Conservation (phyloP, 2,113 vertebrate species). For the Tachycineta bicolor region DNA sequence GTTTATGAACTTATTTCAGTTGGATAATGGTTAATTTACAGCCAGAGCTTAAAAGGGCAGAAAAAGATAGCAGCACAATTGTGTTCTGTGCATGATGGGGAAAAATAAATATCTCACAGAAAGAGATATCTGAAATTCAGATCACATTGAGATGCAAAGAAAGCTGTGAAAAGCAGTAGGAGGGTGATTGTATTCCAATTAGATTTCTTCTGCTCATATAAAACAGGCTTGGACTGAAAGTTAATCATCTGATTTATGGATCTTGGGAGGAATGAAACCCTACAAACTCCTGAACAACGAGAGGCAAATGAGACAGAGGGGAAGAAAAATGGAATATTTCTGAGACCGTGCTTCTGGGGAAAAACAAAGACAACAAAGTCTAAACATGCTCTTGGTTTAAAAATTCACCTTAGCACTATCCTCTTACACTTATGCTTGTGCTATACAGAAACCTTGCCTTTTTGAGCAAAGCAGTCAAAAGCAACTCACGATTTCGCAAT, state of each 20-base stretch:
- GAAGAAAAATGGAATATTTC: slow-evolving; percentile 18
- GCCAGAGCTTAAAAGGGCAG: slow-evolving; percentile 59
- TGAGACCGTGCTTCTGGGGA: neutral
- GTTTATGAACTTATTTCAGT: slow-evolving; percentile 61
- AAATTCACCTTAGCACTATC: neutral
- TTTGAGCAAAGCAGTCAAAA: neutral
- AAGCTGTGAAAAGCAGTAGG: slow-evolving; percentile 67
- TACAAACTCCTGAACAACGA: slow-evolving; percentile 30
- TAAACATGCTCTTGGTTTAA: neutral
- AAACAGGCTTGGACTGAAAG: slow-evolving; percentile 61
- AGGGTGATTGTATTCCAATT: slow-evolving; percentile 72
- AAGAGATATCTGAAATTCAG: slow-evolving; percentile 75
- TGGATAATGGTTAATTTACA: slow-evolving; percentile 70
- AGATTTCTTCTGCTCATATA: slow-evolving; percentile 66
- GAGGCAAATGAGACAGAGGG: slow-evolving; percentile 6
- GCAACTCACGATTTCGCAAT: neutral
- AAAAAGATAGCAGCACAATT: slow-evolving; percentile 65
- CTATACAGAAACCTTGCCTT: neutral
- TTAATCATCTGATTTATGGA: slow-evolving; percentile 75
- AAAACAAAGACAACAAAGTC: slow-evolving; percentile 4
- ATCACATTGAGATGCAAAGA: slow-evolving; percentile 71
- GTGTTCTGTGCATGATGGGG: slow-evolving; percentile 44
- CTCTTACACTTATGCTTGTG: neutral
- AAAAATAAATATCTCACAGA: slow-evolving; percentile 71
- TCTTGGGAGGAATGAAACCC: slow-evolving; percentile 50